Percentiles rank a stretch among this genome's conserved stretches.
These are phyloP conservation scores for Julus scanicus DNA, from an alignment of 2,888 invertebrate species.

Conservation along the genomic window DNA sequence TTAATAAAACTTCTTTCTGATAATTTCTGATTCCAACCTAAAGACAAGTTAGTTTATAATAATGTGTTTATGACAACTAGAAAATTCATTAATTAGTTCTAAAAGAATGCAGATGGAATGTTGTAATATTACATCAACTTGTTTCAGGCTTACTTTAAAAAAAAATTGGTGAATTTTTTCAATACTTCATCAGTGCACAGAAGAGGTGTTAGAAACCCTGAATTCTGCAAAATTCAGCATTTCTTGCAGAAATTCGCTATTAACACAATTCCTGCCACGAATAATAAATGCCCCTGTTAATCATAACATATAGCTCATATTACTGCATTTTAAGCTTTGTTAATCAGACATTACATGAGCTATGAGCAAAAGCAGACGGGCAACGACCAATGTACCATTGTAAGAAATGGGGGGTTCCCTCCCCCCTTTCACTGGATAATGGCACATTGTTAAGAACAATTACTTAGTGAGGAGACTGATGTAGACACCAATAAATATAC, in stretches of 20 bases:
- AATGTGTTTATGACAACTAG: too few species aligned
- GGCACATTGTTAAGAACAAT: not conserved
- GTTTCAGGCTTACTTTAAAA: not conserved
- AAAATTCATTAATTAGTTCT: too few species aligned
- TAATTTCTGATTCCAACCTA: too few species aligned
- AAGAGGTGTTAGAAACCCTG: not conserved
- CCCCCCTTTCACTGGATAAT: not conserved
- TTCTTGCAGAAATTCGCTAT: not conserved
- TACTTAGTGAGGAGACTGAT: not conserved
- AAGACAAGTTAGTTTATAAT: too few species aligned
- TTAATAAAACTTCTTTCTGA: too few species aligned
- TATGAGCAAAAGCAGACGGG: not conserved
- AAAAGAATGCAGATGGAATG: too few species aligned
- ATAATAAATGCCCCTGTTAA: not conserved
- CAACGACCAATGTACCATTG: not conserved
- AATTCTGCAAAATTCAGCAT: not conserved
- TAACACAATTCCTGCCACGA: not conserved
- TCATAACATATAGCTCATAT: not conserved
- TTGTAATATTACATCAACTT: not conserved
- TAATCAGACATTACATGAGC: not conserved
- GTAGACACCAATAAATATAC: constrained; percentile 6
- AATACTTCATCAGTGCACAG: not conserved
- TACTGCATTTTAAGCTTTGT: not conserved
- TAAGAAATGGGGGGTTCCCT: not conserved
- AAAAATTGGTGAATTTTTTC: not conserved